A percentile compares a stretch with the other conserved stretches of the same genome.
Conservation (phyloP, 2,888 invertebrate species). For the Caenorhabditis panamensis region DNA sequence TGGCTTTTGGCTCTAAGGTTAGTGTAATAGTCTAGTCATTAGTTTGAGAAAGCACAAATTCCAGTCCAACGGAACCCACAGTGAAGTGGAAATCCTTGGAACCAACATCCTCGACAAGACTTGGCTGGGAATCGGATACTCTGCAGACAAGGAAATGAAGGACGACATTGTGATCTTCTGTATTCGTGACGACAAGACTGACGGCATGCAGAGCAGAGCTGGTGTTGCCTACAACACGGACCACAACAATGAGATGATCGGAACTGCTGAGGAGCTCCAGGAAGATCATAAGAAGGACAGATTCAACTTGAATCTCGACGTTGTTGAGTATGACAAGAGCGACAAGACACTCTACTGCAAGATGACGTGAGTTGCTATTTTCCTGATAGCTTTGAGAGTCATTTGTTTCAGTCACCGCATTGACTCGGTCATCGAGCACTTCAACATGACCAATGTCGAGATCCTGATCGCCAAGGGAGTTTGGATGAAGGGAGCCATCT, state of each 20-base stretch:
- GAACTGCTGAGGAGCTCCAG: slow-evolving; percentile 23
- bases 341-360: slow-evolving; percentile 48
- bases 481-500: slow-evolving; percentile 29
- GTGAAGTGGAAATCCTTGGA: slow-evolving; percentile 51
- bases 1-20: slow-evolving; percentile 43
- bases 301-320: slow-evolving; percentile 21
- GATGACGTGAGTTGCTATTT: slow-evolving; percentile 25
- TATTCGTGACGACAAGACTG: slow-evolving; percentile 34
- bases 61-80: slow-evolving; percentile 56
- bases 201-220: slow-evolving; percentile 8
- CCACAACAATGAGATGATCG: slow-evolving; percentile 37
- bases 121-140: slow-evolving; percentile 47
- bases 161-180: slow-evolving; percentile 59
- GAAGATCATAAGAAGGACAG: slow-evolving; percentile 16
- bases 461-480: slow-evolving; percentile 50
- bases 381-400: too few species aligned
- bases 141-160: slow-evolving; percentile 43
- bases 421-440: slow-evolving; percentile 35
- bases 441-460: slow-evolving; percentile 40
- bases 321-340: slow-evolving; percentile 33
- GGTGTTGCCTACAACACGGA: slow-evolving; percentile 40
- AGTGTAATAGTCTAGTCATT: slow-evolving; percentile 1
- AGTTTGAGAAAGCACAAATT: neutral
- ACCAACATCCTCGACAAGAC: slow-evolving; percentile 37
- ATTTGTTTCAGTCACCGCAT: slow-evolving; percentile 30